Evolutionary conservation across 2,113 vertebrate genomes (phyloP).

Genomic region (Peromyscus polionotus): DNA sequence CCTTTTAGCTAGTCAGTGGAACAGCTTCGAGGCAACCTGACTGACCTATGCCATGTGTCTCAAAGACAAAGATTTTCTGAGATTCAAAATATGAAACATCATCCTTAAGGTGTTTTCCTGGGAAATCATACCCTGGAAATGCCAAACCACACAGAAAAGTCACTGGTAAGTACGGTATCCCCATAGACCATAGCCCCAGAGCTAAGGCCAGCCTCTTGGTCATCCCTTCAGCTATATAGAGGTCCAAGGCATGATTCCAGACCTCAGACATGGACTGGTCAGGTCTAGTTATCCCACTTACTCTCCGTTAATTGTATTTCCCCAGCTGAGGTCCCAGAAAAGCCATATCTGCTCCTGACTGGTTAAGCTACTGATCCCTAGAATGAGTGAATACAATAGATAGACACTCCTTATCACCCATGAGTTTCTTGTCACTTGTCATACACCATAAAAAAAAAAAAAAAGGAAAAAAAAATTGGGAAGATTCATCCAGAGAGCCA

Average conservation of each 20-base stretch:
- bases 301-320: not conserved
- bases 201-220: not conserved
- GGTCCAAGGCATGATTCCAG: not conserved
- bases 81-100: not conserved
- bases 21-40: not conserved
- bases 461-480: not conserved
- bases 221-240: not conserved
- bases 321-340: not conserved
- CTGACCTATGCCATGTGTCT: not conserved
- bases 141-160: not conserved
- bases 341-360: not conserved
- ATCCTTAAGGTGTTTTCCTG: not conserved
- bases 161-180: not conserved
- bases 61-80: constrained; percentile 7
- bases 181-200: not conserved
- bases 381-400: not conserved
- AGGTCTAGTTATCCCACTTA: not conserved
- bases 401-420: not conserved
- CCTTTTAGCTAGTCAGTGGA: not conserved
- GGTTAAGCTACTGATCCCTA: not conserved
- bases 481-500: not conserved
- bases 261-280: too few species aligned
- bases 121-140: not conserved
- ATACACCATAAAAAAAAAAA: not conserved
- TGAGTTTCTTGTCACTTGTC: not conserved